Evolutionary conservation across 2,888 invertebrate genomes (phyloP).

Genomic region (Drosophila acutilabella): DNA sequence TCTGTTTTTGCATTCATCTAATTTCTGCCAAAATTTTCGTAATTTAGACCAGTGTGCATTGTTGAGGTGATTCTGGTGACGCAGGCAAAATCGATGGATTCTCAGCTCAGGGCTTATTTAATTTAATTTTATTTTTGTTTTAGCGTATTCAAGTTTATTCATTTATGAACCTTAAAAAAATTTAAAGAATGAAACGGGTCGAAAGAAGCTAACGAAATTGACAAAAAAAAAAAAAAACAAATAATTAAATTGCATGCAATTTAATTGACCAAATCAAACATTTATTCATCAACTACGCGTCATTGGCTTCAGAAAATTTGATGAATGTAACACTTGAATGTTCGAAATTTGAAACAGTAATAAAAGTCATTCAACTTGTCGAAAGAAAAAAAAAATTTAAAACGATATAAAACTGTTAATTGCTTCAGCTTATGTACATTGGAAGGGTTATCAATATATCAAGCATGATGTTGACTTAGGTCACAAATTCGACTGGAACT

Average conservation of each 20-base stretch:
- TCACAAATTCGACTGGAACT: too few species aligned
- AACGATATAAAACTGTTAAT: conserved; percentile 13
- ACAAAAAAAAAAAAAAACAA: not conserved
- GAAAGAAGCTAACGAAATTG: not conserved
- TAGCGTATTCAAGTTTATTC: conserved; percentile 29
- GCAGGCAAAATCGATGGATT: conserved; percentile 57
- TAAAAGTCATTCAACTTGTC: conserved; percentile 69
- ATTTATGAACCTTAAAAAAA: conserved; percentile 20
- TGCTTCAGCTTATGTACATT: not conserved
- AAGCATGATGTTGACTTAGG: too few species aligned
- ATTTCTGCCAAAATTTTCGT: too few species aligned
- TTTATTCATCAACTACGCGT: conserved; percentile 32
- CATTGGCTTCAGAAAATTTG: conserved; percentile 44
- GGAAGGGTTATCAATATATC: not conserved
- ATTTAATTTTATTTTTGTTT: conserved; percentile 8
- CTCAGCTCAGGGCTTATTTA: conserved; percentile 14
- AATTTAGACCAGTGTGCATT: conserved; percentile 2
- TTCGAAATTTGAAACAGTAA: conserved; percentile 51
- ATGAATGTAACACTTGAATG: conserved; percentile 30
- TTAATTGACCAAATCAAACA: conserved; percentile 10
- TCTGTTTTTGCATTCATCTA: too few species aligned
- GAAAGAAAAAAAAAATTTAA: conserved; percentile 18
- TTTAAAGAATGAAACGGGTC: conserved; percentile 32
- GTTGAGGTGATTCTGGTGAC: conserved; percentile 37
- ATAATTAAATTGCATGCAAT: conserved; percentile 9